Conservation (phyloP, 2,113 vertebrate species). For the Sebastes fasciatus region DNA sequence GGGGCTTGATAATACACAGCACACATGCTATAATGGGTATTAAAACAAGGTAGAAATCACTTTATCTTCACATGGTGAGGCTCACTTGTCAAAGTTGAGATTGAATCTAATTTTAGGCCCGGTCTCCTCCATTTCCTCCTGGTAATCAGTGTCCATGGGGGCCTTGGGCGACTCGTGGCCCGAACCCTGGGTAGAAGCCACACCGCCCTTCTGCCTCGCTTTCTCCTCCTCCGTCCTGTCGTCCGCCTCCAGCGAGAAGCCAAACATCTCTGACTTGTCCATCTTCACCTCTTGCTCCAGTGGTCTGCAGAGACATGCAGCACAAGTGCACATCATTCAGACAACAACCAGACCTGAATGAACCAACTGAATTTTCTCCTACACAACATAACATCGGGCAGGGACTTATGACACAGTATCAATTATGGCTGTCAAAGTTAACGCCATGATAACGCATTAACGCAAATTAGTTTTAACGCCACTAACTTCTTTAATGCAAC, state of each 20-base stretch:
- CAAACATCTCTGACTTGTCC: slow-evolving; percentile 83
- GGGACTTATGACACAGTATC: too few relatives aligned
- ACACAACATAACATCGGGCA: too few relatives aligned
- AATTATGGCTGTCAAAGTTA: too few relatives aligned
- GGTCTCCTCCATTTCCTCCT: slow-evolving; percentile 81
- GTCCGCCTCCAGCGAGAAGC: slow-evolving; percentile 73
- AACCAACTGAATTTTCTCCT: too few relatives aligned
- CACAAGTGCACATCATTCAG: slow-evolving; percentile 7
- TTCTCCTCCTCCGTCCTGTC: slow-evolving; percentile 82
- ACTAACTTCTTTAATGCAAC: too few relatives aligned
- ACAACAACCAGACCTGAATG: not conserved
- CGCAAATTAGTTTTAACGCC: too few relatives aligned
- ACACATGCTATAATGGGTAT: not conserved
- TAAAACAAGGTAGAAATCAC: not conserved
- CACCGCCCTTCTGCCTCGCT: slow-evolving; percentile 24
- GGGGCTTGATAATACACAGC: slow-evolving; percentile 31
- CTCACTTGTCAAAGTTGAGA: slow-evolving; percentile 83
- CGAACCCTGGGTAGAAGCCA: slow-evolving; percentile 73
- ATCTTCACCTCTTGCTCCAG: slow-evolving; percentile 71
- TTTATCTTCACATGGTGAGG: slow-evolving; percentile 38
- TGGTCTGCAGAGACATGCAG: slow-evolving; percentile 12
- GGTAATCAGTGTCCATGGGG: slow-evolving; percentile 90
- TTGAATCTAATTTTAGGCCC: slow-evolving; percentile 85
- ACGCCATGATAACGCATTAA: too few relatives aligned
- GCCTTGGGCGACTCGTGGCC: slow-evolving; percentile 77